Percentiles rank a stretch among this genome's conserved stretches.
These are phyloP conservation scores for Drosophila bunnanda DNA, from an alignment of 2,888 invertebrate species.

Conservation along the genomic window DNA sequence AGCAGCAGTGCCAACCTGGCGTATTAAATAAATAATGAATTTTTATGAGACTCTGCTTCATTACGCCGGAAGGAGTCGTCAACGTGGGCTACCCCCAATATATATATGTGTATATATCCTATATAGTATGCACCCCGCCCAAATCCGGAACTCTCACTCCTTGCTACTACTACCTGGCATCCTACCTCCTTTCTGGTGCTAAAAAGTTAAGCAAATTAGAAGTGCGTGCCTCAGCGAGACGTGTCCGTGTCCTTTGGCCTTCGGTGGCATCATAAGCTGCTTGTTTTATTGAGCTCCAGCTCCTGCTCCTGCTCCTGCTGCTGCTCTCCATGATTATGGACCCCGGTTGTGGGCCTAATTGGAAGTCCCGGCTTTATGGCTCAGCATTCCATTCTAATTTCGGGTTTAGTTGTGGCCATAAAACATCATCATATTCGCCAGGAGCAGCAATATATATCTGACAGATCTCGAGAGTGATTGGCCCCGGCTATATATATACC, in stretches of 20 bases:
- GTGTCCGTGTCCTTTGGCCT: constrained; percentile 56
- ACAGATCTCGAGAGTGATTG: constrained; percentile 33
- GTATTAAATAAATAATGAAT: constrained; percentile 80
- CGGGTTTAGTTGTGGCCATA: constrained; percentile 39
- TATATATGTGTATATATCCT: background rate
- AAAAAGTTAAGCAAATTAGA: constrained; percentile 79
- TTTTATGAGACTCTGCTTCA: constrained; percentile 78
- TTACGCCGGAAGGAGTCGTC: constrained; percentile 53
- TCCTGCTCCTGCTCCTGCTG: background rate
- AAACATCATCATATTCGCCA: constrained; percentile 47
- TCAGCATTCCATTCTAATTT: constrained; percentile 47
- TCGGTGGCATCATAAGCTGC: constrained; percentile 65
- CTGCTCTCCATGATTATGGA: constrained; percentile 59
- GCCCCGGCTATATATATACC: constrained; percentile 15
- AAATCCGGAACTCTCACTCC: background rate
- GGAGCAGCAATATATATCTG: constrained; percentile 17
- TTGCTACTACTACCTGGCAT: constrained; percentile 14
- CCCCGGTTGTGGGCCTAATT: constrained; percentile 40
- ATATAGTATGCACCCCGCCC: constrained; percentile 23
- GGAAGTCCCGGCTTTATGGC: constrained; percentile 40
- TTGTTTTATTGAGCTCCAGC: constrained; percentile 69
- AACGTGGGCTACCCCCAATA: constrained; percentile 7
- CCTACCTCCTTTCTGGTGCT: constrained; percentile 59
- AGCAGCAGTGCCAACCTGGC: constrained; percentile 58
- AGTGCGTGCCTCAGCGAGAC: constrained; percentile 64